Conservation (phyloP, 1,140 invertebrate species). For the Zaprionus kolodkinae region DNA sequence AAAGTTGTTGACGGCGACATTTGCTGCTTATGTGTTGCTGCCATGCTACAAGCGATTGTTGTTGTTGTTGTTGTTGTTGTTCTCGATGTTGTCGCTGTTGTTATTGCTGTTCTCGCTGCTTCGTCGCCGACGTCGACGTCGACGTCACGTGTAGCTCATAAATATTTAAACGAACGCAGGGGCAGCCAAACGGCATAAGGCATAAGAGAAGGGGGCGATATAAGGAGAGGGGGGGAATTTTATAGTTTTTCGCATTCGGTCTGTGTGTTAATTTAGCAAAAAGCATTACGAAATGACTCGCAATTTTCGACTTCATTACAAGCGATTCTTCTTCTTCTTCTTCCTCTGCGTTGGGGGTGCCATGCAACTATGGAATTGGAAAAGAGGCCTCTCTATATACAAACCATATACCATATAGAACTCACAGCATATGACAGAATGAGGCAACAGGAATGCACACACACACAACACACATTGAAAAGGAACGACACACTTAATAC, state of each 20-base stretch:
- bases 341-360: neutral
- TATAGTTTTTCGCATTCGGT: slow-evolving; percentile 62
- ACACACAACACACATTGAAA: neutral
- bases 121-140: slow-evolving; percentile 23
- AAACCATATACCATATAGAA: neutral
- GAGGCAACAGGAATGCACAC: slow-evolving; percentile 1
- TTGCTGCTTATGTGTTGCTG: slow-evolving; percentile 33
- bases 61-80: slow-evolving; percentile 15
- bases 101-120: neutral
- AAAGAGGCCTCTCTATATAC: slow-evolving; percentile 11
- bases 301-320: slow-evolving; percentile 75
- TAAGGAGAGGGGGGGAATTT: slow-evolving; percentile 24
- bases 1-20: slow-evolving; percentile 30
- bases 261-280: slow-evolving; percentile 77
- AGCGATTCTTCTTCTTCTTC: neutral
- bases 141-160: slow-evolving; percentile 74
- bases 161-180: slow-evolving; percentile 66
- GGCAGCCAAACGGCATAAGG: too few relatives aligned
- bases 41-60: slow-evolving; percentile 28
- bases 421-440: slow-evolving; percentile 27
- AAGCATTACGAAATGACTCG: slow-evolving; percentile 72
- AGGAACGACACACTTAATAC: neutral
- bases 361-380: slow-evolving; percentile 3
- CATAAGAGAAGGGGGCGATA: too few relatives aligned
- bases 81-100: slow-evolving; percentile 8